Percentiles rank a stretch among this genome's conserved stretches.
phyloP scores from a whole-genome alignment of 1,140 invertebrate genomes.

The Megalonaias nervosa region DNA sequence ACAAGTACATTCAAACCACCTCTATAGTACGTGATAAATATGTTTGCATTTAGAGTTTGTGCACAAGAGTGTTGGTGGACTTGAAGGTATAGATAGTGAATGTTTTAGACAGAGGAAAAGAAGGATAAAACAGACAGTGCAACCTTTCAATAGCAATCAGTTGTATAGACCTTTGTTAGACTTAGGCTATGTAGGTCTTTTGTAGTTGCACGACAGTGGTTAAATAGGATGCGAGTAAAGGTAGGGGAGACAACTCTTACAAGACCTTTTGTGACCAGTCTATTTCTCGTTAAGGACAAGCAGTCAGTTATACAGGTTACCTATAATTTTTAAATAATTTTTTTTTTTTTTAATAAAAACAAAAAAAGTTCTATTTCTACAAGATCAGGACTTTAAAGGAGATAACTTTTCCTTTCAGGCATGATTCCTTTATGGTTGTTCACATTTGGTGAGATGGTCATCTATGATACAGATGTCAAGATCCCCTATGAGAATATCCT shows the following conservation, averaged over 20 bases:
- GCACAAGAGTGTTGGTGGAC: too few relatives aligned
- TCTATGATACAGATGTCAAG: conserved; percentile 73
- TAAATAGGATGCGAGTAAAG: not conserved
- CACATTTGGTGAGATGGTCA: conserved; percentile 83
- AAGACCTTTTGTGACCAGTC: not conserved
- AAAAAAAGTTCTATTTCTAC: not conserved
- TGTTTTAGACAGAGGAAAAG: too few relatives aligned
- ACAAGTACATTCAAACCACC: too few relatives aligned
- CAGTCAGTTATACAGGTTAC: not conserved
- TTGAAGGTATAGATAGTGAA: too few relatives aligned
- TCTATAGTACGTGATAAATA: too few relatives aligned
- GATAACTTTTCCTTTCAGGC: conserved; percentile 74
- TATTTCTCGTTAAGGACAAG: not conserved
- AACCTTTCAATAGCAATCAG: too few relatives aligned
- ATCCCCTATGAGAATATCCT: conserved; percentile 90
- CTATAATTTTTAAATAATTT: conserved; percentile 1
- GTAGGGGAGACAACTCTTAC: not conserved
- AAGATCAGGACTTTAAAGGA: not conserved
- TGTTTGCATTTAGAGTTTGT: too few relatives aligned
- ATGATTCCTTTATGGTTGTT: conserved; percentile 97
- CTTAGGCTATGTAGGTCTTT: too few relatives aligned
- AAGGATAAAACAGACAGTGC: too few relatives aligned
- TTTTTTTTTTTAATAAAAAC: not conserved
- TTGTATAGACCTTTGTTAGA: too few relatives aligned
- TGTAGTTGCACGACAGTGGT: not conserved